phyloP scores from a whole-genome alignment of 2,888 invertebrate species.

The Tenthredo livida region DNA sequence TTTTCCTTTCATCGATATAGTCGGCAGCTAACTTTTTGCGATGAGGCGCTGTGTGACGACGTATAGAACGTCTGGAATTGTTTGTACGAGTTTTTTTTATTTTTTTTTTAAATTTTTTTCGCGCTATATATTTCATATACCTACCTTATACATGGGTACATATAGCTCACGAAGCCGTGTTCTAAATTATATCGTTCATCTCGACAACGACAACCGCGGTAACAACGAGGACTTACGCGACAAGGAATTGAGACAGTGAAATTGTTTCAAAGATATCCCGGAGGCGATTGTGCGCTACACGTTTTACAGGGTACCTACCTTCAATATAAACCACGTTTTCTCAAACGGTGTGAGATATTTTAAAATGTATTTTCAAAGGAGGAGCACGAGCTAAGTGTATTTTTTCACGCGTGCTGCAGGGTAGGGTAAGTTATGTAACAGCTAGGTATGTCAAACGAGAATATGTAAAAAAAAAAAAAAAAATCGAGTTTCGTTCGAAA shows the following conservation, averaged over 20 bases:
- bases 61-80: neutral
- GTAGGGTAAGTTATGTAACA: neutral
- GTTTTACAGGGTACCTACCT: neutral
- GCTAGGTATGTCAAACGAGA: neutral
- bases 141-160: neutral
- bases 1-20: neutral
- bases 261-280: neutral
- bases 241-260: neutral
- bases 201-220: neutral
- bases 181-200: neutral
- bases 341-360: neutral
- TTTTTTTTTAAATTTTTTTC: neutral
- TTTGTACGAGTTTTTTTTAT: neutral
- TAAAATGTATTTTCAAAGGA: neutral
- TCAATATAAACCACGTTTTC: neutral
- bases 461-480: neutral
- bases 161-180: neutral
- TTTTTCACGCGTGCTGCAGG: neutral
- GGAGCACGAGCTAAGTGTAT: neutral
- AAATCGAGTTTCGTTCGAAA: neutral
- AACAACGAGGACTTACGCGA: neutral
- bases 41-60: neutral
- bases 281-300: neutral
- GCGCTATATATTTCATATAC: neutral
- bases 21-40: neutral